Percentiles rank a stretch among this genome's conserved stretches.
Evolutionary conservation across 2,113 vertebrate genomes (phyloP).

Genomic region (Haemorhous mexicanus): DNA sequence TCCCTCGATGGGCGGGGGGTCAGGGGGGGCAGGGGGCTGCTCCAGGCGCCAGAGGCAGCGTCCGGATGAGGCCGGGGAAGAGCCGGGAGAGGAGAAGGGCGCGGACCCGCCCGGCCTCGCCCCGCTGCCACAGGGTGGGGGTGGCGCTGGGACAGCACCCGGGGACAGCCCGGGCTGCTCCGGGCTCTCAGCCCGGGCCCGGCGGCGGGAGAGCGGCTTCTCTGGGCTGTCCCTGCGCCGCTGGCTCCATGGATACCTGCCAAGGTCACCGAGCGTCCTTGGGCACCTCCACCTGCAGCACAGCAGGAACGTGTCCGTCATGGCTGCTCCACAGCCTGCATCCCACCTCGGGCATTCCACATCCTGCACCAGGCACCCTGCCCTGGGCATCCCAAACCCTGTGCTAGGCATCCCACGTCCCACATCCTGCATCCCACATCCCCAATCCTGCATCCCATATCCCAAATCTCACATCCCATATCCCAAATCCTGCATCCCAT

Average conservation of each 20-base stretch:
- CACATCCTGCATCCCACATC: neutral
- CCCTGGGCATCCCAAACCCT: neutral
- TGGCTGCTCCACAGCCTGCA: neutral
- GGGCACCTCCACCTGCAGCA: neutral
- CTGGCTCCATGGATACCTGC: fast-evolving
- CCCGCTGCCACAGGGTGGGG: too few species aligned
- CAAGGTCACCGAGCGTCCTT: neutral
- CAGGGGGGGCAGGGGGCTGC: neutral
- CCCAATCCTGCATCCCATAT: neutral
- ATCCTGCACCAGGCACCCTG: neutral
- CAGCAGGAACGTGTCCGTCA: fast-evolving
- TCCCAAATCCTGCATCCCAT: neutral
- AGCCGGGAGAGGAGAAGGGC: neutral
- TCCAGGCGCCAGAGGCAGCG: neutral
- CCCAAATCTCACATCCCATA: neutral
- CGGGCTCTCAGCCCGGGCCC: neutral
- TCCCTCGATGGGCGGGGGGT: too few species aligned
- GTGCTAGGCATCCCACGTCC: neutral
- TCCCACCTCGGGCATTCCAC: neutral
- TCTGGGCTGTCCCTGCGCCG: fast-evolving
- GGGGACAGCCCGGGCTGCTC: neutral
- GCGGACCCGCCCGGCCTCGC: fast-evolving
- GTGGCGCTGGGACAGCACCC: neutral
- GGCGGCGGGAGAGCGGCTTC: fast-evolving
- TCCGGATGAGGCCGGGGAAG: neutral